Evolutionary conservation across 2,888 invertebrate species (phyloP), one percentile per base, ranked within the genome.

Genomic region (Hanleya hanleyi): DNA sequence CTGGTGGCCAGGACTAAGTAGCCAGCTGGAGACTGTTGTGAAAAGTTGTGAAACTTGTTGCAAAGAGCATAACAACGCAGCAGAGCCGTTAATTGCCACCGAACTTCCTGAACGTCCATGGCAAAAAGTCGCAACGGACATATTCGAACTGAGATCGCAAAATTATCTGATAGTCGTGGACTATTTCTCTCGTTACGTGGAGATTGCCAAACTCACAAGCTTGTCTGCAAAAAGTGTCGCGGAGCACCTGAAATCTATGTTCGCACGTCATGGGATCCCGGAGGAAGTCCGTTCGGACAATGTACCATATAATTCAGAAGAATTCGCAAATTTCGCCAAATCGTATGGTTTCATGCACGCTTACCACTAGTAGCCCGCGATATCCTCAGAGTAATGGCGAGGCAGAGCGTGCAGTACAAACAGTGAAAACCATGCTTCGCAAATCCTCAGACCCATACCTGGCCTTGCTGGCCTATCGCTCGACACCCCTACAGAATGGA

Each of bases 391-490:
- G 72, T 0, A 71, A 78, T 47, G 78, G 78, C 18, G 64, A 67
- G 66, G 62, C 61, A n/a, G 76, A 76, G 41, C 26, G 69, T 18
- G 26, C 33, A 29, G 67, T 76, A 36, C 61, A 71, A 26, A 78
- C 70, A 9, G 41, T 78, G 0, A 78, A 78, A 37, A 37, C 26
- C n/a, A 35, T 78, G 29, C 36, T 77, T 1, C 65, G 36, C 1
- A 78, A 77, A 69, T 74, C 76, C 37, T 49, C 32, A 4, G 74
- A 77, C 67, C 72, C 76, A 33, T 62, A 73, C 49, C 70, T 69
- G 37, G 73, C 77, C 32, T 51, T 76, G 29, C 64, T 77, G 22
- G 47, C 69, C 47, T 75, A 77, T 35, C 26, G 77, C n/a, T 68
- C 70, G 35, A 69, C 76, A 9, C 77, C 79, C 26, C 12, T 76